These are phyloP conservation scores for Molossus alvarezi DNA, from an alignment of 2,797 vertebrate species.

Conservation along the genomic window DNA sequence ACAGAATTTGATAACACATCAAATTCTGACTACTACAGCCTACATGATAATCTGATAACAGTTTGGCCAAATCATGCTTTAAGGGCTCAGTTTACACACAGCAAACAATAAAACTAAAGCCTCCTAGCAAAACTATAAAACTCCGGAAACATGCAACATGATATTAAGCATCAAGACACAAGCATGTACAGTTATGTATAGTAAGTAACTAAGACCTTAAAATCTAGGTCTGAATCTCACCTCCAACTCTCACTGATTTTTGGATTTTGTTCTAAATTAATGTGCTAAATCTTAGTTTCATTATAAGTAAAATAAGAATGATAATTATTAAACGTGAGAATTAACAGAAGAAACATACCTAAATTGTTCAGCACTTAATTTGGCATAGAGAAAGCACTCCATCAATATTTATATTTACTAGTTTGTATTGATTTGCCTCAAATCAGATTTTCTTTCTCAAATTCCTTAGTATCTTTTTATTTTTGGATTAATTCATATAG, in stretches of 20 bases:
- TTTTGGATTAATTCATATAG: conserved; percentile 63
- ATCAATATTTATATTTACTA: conserved; percentile 33
- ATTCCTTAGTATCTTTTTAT: conserved; percentile 33
- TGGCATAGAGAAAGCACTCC: neutral
- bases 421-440: neutral
- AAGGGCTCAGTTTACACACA: neutral
- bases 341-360: neutral
- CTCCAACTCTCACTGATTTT: neutral
- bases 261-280: neutral
- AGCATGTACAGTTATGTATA: accelerated
- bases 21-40: neutral
- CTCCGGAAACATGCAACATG: neutral
- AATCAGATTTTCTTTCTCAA: conserved; percentile 58
- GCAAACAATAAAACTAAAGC: neutral
- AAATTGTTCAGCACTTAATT: conserved; percentile 3
- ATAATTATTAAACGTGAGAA: neutral
- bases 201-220: neutral
- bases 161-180: neutral
- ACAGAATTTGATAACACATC: neutral
- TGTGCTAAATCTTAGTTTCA: conserved; percentile 49
- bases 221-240: conserved; percentile 20
- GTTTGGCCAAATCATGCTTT: neutral
- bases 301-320: neutral
- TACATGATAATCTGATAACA: neutral
- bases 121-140: neutral